Evolutionary conservation across 2,797 vertebrate species (phyloP).

Genomic region (Acanthurus leucopareius): DNA sequence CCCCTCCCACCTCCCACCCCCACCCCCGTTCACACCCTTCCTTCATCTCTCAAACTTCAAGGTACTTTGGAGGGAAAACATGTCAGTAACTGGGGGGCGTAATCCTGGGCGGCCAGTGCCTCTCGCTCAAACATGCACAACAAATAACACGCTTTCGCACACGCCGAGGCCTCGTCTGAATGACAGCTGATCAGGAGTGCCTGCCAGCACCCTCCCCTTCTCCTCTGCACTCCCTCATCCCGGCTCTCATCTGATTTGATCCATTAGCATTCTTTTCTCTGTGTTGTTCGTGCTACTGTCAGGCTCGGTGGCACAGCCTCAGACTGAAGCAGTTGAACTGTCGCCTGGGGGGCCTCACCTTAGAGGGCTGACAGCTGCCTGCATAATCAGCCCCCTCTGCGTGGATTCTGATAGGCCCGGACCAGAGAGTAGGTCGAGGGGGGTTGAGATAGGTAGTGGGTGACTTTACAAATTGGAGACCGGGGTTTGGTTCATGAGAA

Average conservation of each 20-base stretch:
- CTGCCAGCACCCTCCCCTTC: constrained; percentile 67
- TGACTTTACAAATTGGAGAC: constrained; percentile 48
- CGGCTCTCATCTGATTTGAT: constrained; percentile 82
- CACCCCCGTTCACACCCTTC: constrained; percentile 63
- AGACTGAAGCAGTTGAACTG: constrained; percentile 85
- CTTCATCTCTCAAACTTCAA: constrained; percentile 85
- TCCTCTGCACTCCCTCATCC: constrained; percentile 67
- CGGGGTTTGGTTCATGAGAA: constrained; percentile 58
- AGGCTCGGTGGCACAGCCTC: constrained; percentile 79
- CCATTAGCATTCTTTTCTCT: constrained; percentile 84
- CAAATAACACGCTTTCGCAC: constrained; percentile 68
- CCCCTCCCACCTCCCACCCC: constrained; percentile 60
- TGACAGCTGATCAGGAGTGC: constrained; percentile 83
- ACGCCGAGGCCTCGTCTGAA: constrained; percentile 66
- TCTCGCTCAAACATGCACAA: constrained; percentile 73
- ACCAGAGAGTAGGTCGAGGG: constrained; percentile 55
- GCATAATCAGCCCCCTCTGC: constrained; percentile 80
- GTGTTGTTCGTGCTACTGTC: constrained; percentile 77
- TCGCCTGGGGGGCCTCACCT: constrained; percentile 85
- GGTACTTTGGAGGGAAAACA: constrained; percentile 80
- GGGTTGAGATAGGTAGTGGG: constrained; percentile 33
- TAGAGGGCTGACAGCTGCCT: constrained; percentile 86
- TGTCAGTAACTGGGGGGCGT: constrained; percentile 80
- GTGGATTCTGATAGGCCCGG: constrained; percentile 62
- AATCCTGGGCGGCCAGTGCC: constrained; percentile 83